phyloP scores from a whole-genome alignment of 2,797 vertebrate species.

The Phrynocephalus vlangalii region DNA sequence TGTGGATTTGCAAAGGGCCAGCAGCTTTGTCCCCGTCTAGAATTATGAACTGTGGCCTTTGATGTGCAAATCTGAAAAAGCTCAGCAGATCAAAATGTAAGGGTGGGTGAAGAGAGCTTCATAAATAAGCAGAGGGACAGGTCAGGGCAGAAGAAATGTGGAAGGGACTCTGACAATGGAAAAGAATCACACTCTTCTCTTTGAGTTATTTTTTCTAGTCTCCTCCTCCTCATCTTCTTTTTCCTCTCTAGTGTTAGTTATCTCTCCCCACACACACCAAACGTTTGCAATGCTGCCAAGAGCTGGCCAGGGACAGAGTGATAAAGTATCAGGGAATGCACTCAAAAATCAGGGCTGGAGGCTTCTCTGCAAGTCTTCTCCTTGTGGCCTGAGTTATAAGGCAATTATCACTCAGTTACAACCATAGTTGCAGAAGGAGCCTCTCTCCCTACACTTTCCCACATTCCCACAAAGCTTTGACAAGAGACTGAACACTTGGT shows the following conservation, averaged over 20 bases:
- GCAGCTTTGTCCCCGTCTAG: background rate
- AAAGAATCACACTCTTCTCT: background rate
- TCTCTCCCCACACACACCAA: background rate
- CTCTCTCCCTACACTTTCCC: background rate
- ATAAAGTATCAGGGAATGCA: background rate
- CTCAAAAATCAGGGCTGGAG: background rate
- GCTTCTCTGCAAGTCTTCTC: background rate
- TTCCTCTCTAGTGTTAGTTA: background rate
- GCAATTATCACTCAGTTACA: background rate
- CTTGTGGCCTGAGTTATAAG: background rate
- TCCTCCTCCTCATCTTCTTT: too few species aligned
- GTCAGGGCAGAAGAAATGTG: background rate
- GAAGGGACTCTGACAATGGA: background rate
- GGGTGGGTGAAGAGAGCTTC: background rate
- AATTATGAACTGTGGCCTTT: background rate
- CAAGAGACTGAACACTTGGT: slow-evolving; percentile 2
- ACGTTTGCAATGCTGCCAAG: background rate
- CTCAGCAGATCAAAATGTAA: background rate
- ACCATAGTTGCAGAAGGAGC: background rate
- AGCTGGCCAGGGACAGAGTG: background rate
- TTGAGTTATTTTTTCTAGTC: too few species aligned
- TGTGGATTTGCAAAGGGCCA: background rate
- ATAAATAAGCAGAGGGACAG: background rate
- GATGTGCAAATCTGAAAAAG: slow-evolving; percentile 7
- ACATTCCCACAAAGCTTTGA: background rate